phyloP scores from a whole-genome alignment of 2,797 vertebrate species.

The Cuniculus paca region DNA sequence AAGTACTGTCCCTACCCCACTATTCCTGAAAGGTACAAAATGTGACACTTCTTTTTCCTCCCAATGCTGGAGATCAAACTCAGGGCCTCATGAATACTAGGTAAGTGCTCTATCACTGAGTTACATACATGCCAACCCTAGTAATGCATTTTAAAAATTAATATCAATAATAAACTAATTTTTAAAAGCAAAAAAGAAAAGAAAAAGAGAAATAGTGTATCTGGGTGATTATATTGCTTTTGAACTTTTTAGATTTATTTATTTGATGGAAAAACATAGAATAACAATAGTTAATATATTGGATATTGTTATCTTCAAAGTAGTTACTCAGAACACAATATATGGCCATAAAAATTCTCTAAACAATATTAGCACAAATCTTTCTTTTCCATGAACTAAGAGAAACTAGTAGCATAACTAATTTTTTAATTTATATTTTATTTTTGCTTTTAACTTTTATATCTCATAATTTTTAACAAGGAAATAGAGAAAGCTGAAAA shows the following conservation, averaged over 20 bases:
- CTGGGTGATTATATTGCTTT: constrained; percentile 12
- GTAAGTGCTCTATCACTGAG: neutral
- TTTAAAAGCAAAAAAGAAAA: neutral
- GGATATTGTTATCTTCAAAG: neutral
- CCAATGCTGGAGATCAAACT: neutral
- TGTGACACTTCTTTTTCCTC: neutral
- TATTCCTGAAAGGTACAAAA: neutral
- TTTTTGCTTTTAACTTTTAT: constrained; percentile 14
- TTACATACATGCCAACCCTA: neutral
- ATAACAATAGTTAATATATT: neutral
- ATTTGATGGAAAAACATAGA: neutral
- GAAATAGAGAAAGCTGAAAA: constrained; percentile 39
- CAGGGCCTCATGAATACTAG: neutral
- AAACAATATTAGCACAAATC: too few species aligned
- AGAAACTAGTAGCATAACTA: too few species aligned
- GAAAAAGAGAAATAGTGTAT: neutral
- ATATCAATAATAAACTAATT: neutral
- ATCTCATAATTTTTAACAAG: neutral
- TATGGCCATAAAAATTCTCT: neutral
- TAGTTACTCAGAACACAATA: neutral
- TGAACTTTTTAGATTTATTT: neutral
- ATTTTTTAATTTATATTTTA: too few species aligned
- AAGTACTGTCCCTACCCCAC: neutral
- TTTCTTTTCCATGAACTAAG: too few species aligned
- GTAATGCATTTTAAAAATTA: neutral